phyloP scores from a whole-genome alignment of 1,140 invertebrate genomes.

The Ostrea edulis region DNA sequence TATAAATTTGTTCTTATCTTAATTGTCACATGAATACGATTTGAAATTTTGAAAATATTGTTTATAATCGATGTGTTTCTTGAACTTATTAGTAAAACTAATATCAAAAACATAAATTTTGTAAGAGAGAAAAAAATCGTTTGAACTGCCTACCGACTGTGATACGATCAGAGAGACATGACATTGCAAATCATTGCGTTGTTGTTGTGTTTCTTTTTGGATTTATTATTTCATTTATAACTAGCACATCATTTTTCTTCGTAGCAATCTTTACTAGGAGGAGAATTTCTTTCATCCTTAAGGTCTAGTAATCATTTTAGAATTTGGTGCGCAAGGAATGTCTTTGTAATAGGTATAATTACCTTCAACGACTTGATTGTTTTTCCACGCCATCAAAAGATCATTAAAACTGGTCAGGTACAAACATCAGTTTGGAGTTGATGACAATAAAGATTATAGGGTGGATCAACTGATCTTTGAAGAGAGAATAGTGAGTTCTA shows the following conservation, averaged over 20 bases:
- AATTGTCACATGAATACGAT: too few relatives aligned
- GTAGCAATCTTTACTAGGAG: not conserved
- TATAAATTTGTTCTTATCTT: too few relatives aligned
- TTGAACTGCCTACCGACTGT: too few relatives aligned
- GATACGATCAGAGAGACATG: too few relatives aligned
- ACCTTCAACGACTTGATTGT: slow-evolving; percentile 14
- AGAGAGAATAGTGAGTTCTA: not conserved
- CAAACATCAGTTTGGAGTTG: not conserved
- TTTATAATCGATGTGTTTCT: too few relatives aligned
- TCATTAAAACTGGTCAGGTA: slow-evolving; percentile 30
- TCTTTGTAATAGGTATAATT: slow-evolving; percentile 7
- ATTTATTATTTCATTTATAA: not conserved
- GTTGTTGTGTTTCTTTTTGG: not conserved
- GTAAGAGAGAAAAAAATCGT: too few relatives aligned
- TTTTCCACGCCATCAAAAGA: slow-evolving; percentile 18
- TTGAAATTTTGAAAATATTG: too few relatives aligned
- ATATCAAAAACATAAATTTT: too few relatives aligned
- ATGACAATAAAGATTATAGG: slow-evolving; percentile 29
- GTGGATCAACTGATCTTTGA: slow-evolving; percentile 32
- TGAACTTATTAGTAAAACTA: too few relatives aligned
- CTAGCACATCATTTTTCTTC: not conserved
- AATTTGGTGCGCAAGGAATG: not conserved
- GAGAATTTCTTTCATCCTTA: not conserved
- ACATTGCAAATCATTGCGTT: not conserved
- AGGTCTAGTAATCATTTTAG: not conserved